Conservation (phyloP, 2,797 vertebrate genomes). For the Sebastolobus altivelis region DNA sequence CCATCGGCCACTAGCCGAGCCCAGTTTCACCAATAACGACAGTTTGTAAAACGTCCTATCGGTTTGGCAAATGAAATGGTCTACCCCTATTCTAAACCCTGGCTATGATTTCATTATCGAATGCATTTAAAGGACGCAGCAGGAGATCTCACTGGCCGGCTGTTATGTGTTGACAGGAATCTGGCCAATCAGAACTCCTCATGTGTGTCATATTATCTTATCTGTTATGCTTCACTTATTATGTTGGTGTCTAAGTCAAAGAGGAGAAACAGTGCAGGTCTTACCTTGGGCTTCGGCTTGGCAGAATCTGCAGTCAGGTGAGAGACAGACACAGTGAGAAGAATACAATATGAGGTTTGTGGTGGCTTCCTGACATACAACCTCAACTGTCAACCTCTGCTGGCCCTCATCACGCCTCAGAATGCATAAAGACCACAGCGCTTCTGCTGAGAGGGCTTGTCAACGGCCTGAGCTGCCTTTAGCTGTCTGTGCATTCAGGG, state of each 20-base stretch:
- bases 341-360: constrained; percentile 66
- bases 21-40: no score
- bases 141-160: constrained; percentile 15
- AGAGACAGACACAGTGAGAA: constrained; percentile 71
- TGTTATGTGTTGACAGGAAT: background rate
- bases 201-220: constrained; percentile 4
- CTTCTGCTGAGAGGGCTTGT: constrained; percentile 59
- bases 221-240: constrained; percentile 36
- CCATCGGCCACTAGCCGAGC: no score
- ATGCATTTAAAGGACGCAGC: background rate
- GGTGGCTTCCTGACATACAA: constrained; percentile 72
- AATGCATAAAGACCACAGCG: constrained; percentile 71
- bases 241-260: constrained; percentile 44
- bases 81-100: no score
- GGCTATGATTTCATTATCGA: background rate
- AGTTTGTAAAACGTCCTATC: no score
- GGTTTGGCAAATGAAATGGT: no score
- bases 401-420: constrained; percentile 63
- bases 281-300: constrained; percentile 89
- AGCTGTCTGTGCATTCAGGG: constrained; percentile 48
- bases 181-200: constrained; percentile 7
- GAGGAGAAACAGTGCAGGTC: constrained; percentile 58
- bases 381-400: constrained; percentile 77
- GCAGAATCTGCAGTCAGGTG: constrained; percentile 90
- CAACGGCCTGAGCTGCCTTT: constrained; percentile 55